Percentiles rank a stretch among this genome's conserved stretches.
Evolutionary conservation across 1,140 invertebrate genomes (phyloP).

Genomic region (Copidosoma floridanum): DNA sequence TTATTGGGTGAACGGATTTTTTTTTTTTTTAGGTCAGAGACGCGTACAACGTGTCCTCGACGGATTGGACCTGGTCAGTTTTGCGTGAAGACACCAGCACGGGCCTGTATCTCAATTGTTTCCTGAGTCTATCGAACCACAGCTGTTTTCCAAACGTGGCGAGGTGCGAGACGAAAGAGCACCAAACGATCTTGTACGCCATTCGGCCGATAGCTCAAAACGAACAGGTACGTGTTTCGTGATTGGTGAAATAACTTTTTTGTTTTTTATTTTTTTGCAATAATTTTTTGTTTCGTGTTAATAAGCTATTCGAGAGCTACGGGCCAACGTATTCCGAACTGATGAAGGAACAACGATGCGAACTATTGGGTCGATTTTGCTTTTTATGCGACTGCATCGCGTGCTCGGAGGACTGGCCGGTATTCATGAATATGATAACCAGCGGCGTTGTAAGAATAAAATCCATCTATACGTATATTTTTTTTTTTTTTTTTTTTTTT

Average conservation of each 20-base stretch:
- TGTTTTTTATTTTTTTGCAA: background rate
- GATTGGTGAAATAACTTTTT: no score
- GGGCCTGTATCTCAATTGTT: conserved; percentile 6
- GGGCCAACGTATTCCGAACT: conserved; percentile 9
- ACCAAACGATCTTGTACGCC: conserved; percentile 2
- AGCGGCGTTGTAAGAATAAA: conserved; percentile 2
- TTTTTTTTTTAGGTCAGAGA: conserved; percentile 6
- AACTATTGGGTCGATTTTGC: background rate
- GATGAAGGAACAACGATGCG: background rate
- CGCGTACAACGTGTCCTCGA: background rate
- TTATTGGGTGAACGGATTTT: background rate
- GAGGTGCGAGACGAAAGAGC: conserved; percentile 6
- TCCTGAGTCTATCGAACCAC: conserved; percentile 17
- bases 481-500: no score
- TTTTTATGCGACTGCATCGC: conserved; percentile 15
- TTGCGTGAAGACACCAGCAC: conserved; percentile 5
- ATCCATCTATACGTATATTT: no score
- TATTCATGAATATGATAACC: background rate
- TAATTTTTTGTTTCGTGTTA: background rate
- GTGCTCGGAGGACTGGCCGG: conserved; percentile 10
- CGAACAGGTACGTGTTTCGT: conserved; percentile 13
- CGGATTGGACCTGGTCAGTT: conserved; percentile 10
- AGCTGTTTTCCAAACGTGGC: conserved; percentile 18
- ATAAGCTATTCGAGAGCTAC: conserved; percentile 13
- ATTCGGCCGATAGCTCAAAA: conserved; percentile 10